Percentiles rank a stretch among this genome's conserved stretches.
These are phyloP conservation scores for Athene noctua DNA, from an alignment of 2,113 vertebrate species.

Conservation along the genomic window DNA sequence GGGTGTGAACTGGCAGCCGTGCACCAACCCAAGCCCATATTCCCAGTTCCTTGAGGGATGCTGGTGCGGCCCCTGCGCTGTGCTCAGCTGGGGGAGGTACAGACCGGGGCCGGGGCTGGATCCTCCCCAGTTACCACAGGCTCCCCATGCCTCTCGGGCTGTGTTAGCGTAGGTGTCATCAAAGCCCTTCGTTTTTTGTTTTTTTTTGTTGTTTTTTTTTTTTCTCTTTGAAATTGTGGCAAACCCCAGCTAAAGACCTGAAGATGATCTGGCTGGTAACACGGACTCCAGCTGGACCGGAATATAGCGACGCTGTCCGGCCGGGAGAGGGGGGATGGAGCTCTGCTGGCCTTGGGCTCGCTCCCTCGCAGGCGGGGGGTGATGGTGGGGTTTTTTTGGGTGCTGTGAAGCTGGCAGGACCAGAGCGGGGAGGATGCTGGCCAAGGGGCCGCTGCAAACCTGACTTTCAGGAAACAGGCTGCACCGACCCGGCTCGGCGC, in stretches of 20 bases:
- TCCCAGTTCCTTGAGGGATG: slow-evolving; percentile 2
- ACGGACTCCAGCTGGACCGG: neutral
- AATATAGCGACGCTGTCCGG: fast-evolving
- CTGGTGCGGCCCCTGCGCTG: neutral
- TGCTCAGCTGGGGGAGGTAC: fast-evolving
- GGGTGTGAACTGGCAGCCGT: slow-evolving; percentile 52
- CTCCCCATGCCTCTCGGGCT: neutral
- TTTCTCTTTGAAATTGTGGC: neutral
- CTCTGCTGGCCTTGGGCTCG: neutral
- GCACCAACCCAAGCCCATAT: slow-evolving; percentile 5
- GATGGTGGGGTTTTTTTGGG: neutral
- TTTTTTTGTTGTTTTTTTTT: neutral
- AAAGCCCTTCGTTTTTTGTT: neutral
- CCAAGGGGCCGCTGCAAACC: neutral
- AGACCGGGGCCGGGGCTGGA: neutral
- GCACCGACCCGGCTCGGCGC: neutral
- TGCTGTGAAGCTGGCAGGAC: neutral
- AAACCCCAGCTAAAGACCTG: neutral
- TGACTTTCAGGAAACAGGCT: neutral
- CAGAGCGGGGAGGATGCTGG: neutral
- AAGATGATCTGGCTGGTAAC: neutral
- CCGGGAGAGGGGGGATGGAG: neutral
- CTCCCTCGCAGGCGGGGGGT: neutral
- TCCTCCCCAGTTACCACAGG: neutral
- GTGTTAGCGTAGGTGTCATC: neutral